Evolutionary conservation across 2,113 vertebrate genomes (phyloP).

Genomic region (Macheiramphus alcinus): DNA sequence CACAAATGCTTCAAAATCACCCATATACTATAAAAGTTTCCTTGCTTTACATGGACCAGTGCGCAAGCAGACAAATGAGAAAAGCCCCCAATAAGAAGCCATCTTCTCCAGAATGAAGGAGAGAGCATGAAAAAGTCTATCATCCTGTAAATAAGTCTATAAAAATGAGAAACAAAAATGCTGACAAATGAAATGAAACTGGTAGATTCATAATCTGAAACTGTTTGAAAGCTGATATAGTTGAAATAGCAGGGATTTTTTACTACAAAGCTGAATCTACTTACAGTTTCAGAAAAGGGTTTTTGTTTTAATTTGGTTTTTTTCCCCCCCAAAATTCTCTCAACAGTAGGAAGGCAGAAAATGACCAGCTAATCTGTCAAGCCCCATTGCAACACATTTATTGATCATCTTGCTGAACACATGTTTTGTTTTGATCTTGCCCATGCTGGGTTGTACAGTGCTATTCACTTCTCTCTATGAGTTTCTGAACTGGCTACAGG

Average conservation of each 20-base stretch:
- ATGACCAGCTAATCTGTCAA: not conserved
- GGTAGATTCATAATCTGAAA: not conserved
- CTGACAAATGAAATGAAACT: not conserved
- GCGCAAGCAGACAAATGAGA: not conserved
- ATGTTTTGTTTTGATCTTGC: not conserved
- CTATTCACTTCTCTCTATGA: not conserved
- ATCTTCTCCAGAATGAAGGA: not conserved
- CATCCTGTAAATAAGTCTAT: not conserved
- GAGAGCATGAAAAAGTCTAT: not conserved
- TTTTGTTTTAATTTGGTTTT: accelerated
- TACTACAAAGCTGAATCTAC: not conserved
- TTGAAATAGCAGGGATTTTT: not conserved
- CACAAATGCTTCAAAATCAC: not conserved
- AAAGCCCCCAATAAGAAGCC: not conserved
- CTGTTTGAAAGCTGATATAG: not conserved
- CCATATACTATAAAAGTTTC: not conserved
- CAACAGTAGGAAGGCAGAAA: not conserved
- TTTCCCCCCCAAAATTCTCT: accelerated
- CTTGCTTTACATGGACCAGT: not conserved
- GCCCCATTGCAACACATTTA: not conserved
- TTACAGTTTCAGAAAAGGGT: not conserved
- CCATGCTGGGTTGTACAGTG: not conserved
- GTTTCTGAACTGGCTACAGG: not conserved
- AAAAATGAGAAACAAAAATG: not conserved
- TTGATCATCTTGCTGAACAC: not conserved